Evolutionary conservation across 2,113 vertebrate species (phyloP).

Genomic region (Dipodomys stephensi): DNA sequence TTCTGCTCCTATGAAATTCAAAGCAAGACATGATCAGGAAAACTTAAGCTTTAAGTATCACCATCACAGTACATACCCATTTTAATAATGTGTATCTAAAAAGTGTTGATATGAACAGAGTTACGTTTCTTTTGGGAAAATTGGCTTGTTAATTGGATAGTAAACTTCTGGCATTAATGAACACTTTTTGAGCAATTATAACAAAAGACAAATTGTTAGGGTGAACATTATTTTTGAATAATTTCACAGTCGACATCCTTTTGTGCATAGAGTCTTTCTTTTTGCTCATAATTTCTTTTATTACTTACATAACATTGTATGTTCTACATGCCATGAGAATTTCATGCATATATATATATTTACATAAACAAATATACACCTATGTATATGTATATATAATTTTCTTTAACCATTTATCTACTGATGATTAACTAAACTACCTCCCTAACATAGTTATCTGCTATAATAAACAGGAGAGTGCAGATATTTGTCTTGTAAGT

Average conservation of each 20-base stretch:
- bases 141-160: background rate
- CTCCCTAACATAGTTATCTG: too few relatives aligned
- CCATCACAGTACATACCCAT: background rate
- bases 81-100: background rate
- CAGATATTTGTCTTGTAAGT: too few relatives aligned
- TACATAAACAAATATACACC: too few relatives aligned
- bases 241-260: background rate
- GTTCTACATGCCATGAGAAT: too few relatives aligned
- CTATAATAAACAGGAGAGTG: too few relatives aligned
- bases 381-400: too few relatives aligned
- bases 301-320: too few relatives aligned
- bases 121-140: background rate
- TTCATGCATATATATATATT: too few relatives aligned
- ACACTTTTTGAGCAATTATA: background rate
- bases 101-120: background rate
- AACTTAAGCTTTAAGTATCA: background rate
- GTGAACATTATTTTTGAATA: background rate
- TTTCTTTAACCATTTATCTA: too few relatives aligned
- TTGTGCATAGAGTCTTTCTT: background rate
- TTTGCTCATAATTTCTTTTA: background rate
- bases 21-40: background rate
- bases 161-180: background rate
- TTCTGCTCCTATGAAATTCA: background rate
- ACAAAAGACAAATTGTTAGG: background rate
- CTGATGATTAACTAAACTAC: too few relatives aligned